phyloP scores from a whole-genome alignment of 2,888 invertebrate species.

The Sussaba pulchella region DNA sequence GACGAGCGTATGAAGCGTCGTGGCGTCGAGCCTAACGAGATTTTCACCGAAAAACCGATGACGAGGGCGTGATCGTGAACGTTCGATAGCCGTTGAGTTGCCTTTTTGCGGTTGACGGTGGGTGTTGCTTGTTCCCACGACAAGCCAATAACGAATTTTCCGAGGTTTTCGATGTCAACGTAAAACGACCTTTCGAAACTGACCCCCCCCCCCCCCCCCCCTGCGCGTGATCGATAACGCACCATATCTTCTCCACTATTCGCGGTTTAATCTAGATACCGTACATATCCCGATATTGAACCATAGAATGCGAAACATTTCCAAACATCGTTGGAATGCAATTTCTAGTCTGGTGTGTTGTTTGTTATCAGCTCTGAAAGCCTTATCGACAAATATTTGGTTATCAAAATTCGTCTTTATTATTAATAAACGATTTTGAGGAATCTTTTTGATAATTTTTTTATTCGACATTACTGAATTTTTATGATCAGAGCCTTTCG shows the following conservation, averaged over 20 bases:
- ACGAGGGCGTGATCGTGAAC: no score
- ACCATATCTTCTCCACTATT: slow-evolving; percentile 9
- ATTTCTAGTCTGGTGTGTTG: slow-evolving; percentile 14
- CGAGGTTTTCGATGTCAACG: slow-evolving; percentile 29
- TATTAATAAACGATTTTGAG: no score
- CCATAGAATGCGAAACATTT: slow-evolving; percentile 14
- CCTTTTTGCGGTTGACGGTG: slow-evolving; percentile 7
- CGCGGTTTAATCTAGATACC: slow-evolving; percentile 53
- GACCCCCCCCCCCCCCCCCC: slow-evolving; percentile 7
- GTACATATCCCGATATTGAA: slow-evolving; percentile 27
- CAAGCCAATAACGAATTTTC: slow-evolving; percentile 56
- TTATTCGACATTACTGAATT: no score
- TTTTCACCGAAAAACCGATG: slow-evolving; percentile 33
- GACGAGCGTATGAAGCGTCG: slow-evolving; percentile 11
- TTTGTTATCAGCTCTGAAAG: neutral
- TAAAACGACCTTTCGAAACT: slow-evolving; percentile 14
- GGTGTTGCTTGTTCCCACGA: slow-evolving; percentile 13
- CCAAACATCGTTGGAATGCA: slow-evolving; percentile 36
- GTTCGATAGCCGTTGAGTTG: neutral
- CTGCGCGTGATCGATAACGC: slow-evolving; percentile 45
- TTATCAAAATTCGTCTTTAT: no score
- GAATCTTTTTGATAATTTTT: no score
- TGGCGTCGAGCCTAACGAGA: slow-evolving; percentile 39
- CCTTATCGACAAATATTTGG: neutral
- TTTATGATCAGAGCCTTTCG: no score